A percentile compares a stretch with the other conserved stretches of the same genome.
Evolutionary conservation across 1,140 invertebrate genomes (phyloP).

Genomic region (Drosophila cardini): DNA sequence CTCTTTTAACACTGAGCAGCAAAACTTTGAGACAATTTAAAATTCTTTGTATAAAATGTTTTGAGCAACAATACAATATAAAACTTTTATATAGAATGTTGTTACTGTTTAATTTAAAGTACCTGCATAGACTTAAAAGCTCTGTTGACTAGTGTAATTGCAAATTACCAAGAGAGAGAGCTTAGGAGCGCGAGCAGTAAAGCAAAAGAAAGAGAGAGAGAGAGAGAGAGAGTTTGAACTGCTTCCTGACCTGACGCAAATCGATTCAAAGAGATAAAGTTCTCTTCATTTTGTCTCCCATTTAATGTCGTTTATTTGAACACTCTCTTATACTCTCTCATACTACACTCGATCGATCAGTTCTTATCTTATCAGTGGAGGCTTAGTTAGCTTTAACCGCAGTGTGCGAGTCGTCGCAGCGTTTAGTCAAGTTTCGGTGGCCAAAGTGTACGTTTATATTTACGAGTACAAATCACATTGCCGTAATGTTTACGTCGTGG

Average conservation of each 20-base stretch:
- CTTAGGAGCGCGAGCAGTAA: slow-evolving; percentile 39
- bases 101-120: no score
- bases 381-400: slow-evolving; percentile 49
- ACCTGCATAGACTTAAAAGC: no score
- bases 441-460: slow-evolving; percentile 55
- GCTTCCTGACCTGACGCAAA: slow-evolving; percentile 9
- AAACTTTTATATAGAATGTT: no score
- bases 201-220: no score
- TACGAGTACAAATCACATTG: slow-evolving; percentile 17
- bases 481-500: slow-evolving; percentile 46
- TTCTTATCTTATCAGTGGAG: slow-evolving; percentile 67
- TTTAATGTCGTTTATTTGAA: background rate
- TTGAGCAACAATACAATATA: no score
- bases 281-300: background rate
- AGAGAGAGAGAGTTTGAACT: slow-evolving; percentile 40
- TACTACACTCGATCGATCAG: slow-evolving; percentile 27
- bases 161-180: background rate
- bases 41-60: no score
- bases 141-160: background rate
- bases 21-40: no score
- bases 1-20: background rate
- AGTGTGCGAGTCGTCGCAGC: slow-evolving; percentile 4
- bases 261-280: background rate
- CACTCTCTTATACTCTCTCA: slow-evolving; percentile 38
- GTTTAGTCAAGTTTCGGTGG: slow-evolving; percentile 69